Conservation (phyloP, 2,797 vertebrate species). For the Danio kyathit region DNA sequence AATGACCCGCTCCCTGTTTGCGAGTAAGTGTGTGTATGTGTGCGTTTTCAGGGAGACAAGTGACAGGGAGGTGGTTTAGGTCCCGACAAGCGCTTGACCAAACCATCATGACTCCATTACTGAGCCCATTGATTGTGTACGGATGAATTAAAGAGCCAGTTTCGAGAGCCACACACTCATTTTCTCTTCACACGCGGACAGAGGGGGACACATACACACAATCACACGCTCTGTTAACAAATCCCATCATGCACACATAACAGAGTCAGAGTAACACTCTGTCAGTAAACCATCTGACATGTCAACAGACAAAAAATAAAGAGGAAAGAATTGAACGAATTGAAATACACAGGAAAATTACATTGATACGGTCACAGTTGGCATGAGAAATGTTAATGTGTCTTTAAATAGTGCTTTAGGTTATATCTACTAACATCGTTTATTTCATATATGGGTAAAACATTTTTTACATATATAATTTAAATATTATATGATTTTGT, state of each 20-base stretch:
- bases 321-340: neutral
- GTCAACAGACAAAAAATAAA: neutral
- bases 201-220: slow-evolving; percentile 46
- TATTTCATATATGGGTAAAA: neutral
- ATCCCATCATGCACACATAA: slow-evolving; percentile 52
- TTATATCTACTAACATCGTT: neutral
- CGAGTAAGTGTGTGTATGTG: slow-evolving; percentile 36
- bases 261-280: slow-evolving; percentile 42
- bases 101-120: slow-evolving; percentile 86
- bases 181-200: slow-evolving; percentile 50
- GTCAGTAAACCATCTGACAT: slow-evolving; percentile 29
- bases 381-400: neutral
- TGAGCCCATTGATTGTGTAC: slow-evolving; percentile 83
- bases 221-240: slow-evolving; percentile 39
- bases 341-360: neutral
- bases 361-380: neutral
- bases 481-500: neutral
- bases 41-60: slow-evolving; percentile 48
- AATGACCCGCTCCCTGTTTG: slow-evolving; percentile 41
- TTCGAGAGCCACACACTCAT: slow-evolving; percentile 60
- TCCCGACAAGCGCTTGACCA: slow-evolving; percentile 83
- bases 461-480: no score
- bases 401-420: neutral
- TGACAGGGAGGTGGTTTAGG: slow-evolving; percentile 68
- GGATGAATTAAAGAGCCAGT: slow-evolving; percentile 80